Conservation (phyloP, 2,113 vertebrate genomes). For the Sapajus apella region DNA sequence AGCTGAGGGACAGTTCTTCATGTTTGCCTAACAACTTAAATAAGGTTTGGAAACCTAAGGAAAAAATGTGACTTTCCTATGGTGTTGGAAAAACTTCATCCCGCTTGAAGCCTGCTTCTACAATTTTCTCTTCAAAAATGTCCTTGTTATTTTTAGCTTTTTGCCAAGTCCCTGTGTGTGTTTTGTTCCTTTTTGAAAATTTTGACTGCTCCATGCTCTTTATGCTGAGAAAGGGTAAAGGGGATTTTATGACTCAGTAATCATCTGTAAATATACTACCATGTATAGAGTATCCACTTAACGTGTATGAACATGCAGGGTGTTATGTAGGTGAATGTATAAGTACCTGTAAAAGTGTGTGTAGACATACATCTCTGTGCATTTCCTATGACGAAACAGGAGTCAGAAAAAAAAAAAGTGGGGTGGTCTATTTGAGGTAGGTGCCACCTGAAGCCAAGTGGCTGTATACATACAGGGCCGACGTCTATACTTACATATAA, state of each 20-base stretch:
- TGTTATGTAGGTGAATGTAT: background rate
- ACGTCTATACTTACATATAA: background rate
- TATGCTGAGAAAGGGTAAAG: background rate
- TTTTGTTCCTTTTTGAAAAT: background rate
- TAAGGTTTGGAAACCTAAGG: background rate
- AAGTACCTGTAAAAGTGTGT: background rate
- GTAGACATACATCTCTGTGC: background rate
- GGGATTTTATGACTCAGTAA: slow-evolving; percentile 31
- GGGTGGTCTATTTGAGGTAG: background rate
- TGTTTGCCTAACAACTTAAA: background rate
- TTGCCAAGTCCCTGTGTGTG: background rate
- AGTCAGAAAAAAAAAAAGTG: slow-evolving; percentile 28
- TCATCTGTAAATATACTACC: background rate
- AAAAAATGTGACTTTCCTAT: background rate
- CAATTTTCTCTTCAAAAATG: slow-evolving; percentile 32
- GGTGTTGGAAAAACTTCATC: slow-evolving; percentile 29
- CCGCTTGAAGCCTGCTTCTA: background rate
- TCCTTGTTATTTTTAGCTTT: slow-evolving; percentile 54
- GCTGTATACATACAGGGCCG: background rate
- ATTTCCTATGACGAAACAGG: background rate
- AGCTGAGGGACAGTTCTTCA: background rate
- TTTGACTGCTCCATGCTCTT: slow-evolving; percentile 1
- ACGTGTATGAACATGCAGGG: background rate
- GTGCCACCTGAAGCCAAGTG: background rate
- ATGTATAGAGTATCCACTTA: background rate